These are phyloP conservation scores for Metaphire vulgaris DNA, from an alignment of 1,140 invertebrate species.

Conservation along the genomic window DNA sequence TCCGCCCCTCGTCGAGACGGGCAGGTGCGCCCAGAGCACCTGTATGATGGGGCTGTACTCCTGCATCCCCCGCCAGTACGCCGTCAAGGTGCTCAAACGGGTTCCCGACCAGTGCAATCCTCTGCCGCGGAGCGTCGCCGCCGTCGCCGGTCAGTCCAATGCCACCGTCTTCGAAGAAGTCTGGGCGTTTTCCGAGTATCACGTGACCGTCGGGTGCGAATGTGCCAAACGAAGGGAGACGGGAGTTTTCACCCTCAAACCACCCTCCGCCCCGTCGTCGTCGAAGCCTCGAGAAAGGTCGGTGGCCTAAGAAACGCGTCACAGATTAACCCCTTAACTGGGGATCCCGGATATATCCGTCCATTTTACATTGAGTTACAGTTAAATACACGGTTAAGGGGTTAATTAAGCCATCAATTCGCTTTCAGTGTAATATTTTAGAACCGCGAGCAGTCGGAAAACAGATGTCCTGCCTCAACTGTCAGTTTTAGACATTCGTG, in stretches of 20 bases:
- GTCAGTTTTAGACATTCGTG: too few relatives aligned
- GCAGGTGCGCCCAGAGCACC: slow-evolving; percentile 8
- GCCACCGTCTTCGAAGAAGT: slow-evolving; percentile 13
- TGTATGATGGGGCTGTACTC: slow-evolving; percentile 14
- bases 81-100: slow-evolving; percentile 12
- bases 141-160: background rate
- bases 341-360: too few relatives aligned
- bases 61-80: slow-evolving; percentile 13
- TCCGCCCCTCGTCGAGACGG: slow-evolving; percentile 18
- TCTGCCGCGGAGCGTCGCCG: background rate
- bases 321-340: too few relatives aligned
- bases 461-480: too few relatives aligned
- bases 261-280: too few relatives aligned
- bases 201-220: slow-evolving; percentile 18
- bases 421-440: too few relatives aligned
- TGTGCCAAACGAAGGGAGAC: background rate
- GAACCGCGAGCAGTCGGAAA: too few relatives aligned
- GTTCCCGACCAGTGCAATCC: slow-evolving; percentile 16
- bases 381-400: too few relatives aligned
- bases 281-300: too few relatives aligned
- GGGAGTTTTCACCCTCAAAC: background rate
- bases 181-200: slow-evolving; percentile 6
- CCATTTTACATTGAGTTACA: too few relatives aligned
- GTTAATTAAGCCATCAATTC: too few relatives aligned
- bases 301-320: too few relatives aligned